Evolutionary conservation across 2,888 invertebrate species (phyloP).

Genomic region (Drosophila meridionalis): DNA sequence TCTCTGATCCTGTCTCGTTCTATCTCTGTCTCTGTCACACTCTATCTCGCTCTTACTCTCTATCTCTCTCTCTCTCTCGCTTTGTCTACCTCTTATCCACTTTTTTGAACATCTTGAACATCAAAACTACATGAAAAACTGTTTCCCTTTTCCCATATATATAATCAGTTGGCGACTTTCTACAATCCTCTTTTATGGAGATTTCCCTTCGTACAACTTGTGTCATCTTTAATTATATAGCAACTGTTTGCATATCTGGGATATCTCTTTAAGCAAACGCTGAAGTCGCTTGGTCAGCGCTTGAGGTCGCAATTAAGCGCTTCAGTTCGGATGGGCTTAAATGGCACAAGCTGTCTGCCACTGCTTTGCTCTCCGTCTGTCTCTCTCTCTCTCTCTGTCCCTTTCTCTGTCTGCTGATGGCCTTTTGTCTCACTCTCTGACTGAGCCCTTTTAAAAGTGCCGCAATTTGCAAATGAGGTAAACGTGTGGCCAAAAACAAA

Average conservation of each 20-base stretch:
- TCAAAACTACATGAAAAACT: neutral
- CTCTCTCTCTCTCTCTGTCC: neutral
- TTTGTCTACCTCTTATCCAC: too few relatives aligned
- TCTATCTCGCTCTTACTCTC: neutral
- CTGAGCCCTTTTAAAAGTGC: slow-evolving; percentile 61
- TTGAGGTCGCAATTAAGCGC: slow-evolving; percentile 58
- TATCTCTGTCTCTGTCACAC: neutral
- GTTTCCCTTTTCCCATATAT: neutral
- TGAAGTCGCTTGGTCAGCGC: slow-evolving; percentile 19
- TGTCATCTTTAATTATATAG: slow-evolving; percentile 16
- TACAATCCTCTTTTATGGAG: neutral
- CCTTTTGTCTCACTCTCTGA: neutral
- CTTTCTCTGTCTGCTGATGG: neutral
- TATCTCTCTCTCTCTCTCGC: neutral
- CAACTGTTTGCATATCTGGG: slow-evolving; percentile 33
- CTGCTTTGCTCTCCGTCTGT: neutral
- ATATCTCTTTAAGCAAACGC: slow-evolving; percentile 2
- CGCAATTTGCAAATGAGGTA: slow-evolving; percentile 76
- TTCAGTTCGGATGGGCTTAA: slow-evolving; percentile 56
- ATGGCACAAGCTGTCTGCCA: slow-evolving; percentile 57
- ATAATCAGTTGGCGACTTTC: neutral
- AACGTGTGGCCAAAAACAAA: slow-evolving; percentile 61
- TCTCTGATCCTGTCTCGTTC: neutral
- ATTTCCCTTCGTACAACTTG: slow-evolving; percentile 8
- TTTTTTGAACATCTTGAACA: neutral